Evolutionary conservation across 2,888 invertebrate species (phyloP), one percentile per base, ranked within the genome.

Genomic region (Acrobasis consociella): DNA sequence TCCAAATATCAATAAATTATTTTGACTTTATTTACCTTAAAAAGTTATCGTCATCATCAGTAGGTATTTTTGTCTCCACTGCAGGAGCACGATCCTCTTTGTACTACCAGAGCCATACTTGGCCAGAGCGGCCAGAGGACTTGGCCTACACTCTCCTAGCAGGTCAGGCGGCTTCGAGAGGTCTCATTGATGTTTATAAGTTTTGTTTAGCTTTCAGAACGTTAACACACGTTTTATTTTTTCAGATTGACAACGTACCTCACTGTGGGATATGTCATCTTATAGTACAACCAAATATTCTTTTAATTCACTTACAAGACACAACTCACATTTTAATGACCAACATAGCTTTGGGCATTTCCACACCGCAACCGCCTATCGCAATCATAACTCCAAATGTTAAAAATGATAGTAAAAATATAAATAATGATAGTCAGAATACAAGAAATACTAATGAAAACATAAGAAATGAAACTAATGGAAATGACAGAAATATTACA

Each of bases 251-350:
- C 9, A 38, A 15, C 7, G 22, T 17, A 1, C 42, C 56, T 13
- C 56, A 56, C 15, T 56, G 56, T 56, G 56, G 56, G 1, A 56
- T 56, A 11, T 56, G 56, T 16, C 56, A 56, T 56, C 1, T 11
- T 9, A 8, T 42, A 2, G n/a, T 56, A 42, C 42, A 42, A 17
- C 56, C 56, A 8, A 22, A 17, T 17, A 9, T 42, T 10, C 11
- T 56, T 11, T 46, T 42, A n/a, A 13, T n/a, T 7, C 56, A 56
- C 22, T 22, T 56, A 13, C 56, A 56, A 22, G 17, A 56, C 17
- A 22, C 17, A 11, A 5, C 5, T 0, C 56, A 56, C 9, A 22
- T 22, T 11, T n/a, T 7, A 5, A 9, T 42, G 42, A 17, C 56
- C 0, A 56, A 56, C 39, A 42, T 56, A 22, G 38, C 56, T 9